A percentile compares a stretch with the other conserved stretches of the same genome.
Evolutionary conservation across 2,113 vertebrate species (phyloP).

Genomic region (Microcebus ravelobensis): DNA sequence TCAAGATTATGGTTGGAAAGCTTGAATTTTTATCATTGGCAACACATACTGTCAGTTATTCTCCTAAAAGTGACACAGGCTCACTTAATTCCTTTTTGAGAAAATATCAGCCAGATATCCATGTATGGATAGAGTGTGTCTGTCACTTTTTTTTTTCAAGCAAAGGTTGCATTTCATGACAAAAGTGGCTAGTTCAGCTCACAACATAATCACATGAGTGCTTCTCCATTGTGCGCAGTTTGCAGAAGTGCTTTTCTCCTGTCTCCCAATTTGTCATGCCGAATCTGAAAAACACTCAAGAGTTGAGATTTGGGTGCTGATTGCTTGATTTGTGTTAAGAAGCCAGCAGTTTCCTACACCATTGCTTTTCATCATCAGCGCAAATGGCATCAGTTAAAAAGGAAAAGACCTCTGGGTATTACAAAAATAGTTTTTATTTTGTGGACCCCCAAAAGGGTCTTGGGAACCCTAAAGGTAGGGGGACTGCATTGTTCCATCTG

Average conservation of each 20-base stretch:
- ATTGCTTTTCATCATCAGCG: neutral
- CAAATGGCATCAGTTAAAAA: neutral
- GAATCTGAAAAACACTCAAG: neutral
- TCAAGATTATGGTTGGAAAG: neutral
- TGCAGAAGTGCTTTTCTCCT: neutral
- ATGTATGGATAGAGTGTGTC: neutral
- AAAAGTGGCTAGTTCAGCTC: neutral
- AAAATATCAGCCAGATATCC: neutral
- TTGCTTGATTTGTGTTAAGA: neutral
- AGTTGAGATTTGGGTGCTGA: neutral
- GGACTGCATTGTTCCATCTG: neutral
- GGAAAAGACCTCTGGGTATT: neutral
- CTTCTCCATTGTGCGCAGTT: neutral
- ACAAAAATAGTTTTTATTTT: neutral
- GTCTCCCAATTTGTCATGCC: neutral
- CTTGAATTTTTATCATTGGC: neutral
- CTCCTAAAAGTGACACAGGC: neutral
- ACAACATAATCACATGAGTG: neutral
- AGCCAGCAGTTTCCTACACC: neutral
- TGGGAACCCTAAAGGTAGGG: neutral
- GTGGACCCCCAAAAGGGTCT: neutral
- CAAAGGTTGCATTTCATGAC: neutral
- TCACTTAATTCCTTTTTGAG: slow-evolving; percentile 17
- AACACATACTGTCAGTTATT: neutral
- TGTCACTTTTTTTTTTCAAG: neutral